These are phyloP conservation scores for Coregonus sp. DNA, from an alignment of 2,797 vertebrate genomes.

Conservation along the genomic window DNA sequence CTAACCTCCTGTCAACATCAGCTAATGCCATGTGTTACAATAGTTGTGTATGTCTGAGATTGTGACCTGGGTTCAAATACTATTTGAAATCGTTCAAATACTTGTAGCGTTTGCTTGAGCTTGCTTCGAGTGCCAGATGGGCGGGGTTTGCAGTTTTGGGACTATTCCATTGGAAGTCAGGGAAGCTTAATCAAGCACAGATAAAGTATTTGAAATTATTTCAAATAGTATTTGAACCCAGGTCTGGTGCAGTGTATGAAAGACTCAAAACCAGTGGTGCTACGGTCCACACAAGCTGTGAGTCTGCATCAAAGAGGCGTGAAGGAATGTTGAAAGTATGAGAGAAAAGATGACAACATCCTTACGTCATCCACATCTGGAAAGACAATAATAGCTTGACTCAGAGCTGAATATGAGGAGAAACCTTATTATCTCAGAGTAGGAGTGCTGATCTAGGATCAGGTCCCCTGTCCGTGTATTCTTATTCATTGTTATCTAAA, in stretches of 20 bases:
- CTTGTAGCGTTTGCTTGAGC: background rate
- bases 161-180: background rate
- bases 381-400: background rate
- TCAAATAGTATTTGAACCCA: background rate
- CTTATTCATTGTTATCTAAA: too few relatives aligned
- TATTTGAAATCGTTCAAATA: background rate
- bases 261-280: background rate
- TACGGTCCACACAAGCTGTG: background rate
- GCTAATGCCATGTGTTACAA: too few relatives aligned
- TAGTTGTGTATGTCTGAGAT: background rate
- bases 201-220: background rate
- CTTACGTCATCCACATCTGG: background rate
- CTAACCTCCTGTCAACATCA: too few relatives aligned
- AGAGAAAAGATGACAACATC: background rate
- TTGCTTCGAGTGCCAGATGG: too few relatives aligned
- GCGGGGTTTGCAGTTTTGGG: background rate
- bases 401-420: background rate
- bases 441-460: too few relatives aligned
- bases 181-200: background rate
- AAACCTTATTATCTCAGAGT: too few relatives aligned
- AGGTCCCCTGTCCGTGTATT: too few relatives aligned
- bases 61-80: background rate
- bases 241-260: background rate
- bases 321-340: background rate
- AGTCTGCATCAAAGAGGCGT: background rate